These are phyloP conservation scores for Apoda limacodes DNA, from an alignment of 2,888 invertebrate genomes.

Conservation along the genomic window DNA sequence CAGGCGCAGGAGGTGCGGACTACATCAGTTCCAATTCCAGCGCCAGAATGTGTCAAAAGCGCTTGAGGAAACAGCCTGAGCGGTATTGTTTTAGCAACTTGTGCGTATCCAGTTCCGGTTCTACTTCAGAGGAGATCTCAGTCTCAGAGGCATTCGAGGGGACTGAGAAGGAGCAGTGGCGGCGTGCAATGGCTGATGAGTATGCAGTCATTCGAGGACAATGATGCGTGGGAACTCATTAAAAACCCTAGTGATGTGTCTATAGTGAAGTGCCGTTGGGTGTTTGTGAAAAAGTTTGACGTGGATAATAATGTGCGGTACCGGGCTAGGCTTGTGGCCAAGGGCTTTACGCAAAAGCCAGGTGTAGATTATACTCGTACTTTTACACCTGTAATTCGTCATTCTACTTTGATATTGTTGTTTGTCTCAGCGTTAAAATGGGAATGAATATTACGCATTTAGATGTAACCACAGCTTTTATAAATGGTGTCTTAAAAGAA, in stretches of 20 bases:
- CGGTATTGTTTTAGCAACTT: constrained; percentile 2
- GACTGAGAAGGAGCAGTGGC: constrained; percentile 9
- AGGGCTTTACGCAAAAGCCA: constrained; percentile 12
- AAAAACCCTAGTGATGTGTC: constrained; percentile 6
- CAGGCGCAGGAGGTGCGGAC: no score
- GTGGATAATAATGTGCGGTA: constrained; percentile 9
- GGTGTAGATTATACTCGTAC: constrained; percentile 10
- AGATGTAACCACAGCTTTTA: constrained; percentile 5
- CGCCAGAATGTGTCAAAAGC: background rate
- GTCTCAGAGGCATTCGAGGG: constrained; percentile 8
- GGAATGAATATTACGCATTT: constrained; percentile 1
- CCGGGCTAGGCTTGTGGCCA: constrained; percentile 12
- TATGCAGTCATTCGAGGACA: constrained; percentile 6
- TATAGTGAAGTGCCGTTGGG: constrained; percentile 10
- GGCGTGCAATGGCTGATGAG: constrained; percentile 7
- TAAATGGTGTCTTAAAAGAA: constrained; percentile 11
- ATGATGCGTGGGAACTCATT: constrained; percentile 8
- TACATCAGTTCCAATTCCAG: background rate
- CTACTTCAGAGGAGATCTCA: constrained; percentile 3
- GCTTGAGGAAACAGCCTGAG: constrained; percentile 1
- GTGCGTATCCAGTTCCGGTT: constrained; percentile 2
- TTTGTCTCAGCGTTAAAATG: constrained; percentile 1
- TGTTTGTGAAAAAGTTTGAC: constrained; percentile 9
- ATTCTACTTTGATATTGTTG: constrained; percentile 13
- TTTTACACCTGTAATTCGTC: constrained; percentile 10